phyloP scores from a whole-genome alignment of 2,113 vertebrate species.

The Anarrhichthys ocellatus region DNA sequence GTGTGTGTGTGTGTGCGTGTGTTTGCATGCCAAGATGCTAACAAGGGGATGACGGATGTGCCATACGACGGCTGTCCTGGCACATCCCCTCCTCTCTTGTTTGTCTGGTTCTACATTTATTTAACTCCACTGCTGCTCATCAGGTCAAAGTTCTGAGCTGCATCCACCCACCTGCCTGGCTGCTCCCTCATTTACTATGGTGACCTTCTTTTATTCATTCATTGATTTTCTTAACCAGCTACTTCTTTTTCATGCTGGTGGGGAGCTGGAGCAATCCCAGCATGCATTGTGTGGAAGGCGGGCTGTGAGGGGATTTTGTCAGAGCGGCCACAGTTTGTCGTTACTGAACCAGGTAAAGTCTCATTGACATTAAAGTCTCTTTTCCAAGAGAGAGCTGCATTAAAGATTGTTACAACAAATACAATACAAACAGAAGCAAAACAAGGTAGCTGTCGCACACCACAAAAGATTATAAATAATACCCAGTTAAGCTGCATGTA shows the following conservation, averaged over 20 bases:
- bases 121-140: constrained; percentile 19
- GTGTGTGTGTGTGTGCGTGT: constrained; percentile 16
- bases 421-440: not conserved
- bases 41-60: constrained; percentile 80
- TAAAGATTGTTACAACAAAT: not conserved
- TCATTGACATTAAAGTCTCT: not conserved
- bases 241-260: not conserved
- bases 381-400: not conserved
- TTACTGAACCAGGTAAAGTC: not conserved
- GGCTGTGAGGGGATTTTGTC: not conserved
- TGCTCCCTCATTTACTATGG: not conserved
- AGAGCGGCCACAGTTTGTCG: not conserved
- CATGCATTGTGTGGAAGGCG: constrained; percentile 3
- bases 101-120: constrained; percentile 39
- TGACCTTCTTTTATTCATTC: constrained; percentile 18
- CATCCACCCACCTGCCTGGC: constrained; percentile 25
- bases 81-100: constrained; percentile 43
- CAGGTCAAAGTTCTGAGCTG: constrained; percentile 45
- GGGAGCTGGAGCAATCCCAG: constrained; percentile 26
- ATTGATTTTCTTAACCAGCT: constrained; percentile 42
- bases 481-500: not conserved
- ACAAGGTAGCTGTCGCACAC: not conserved
- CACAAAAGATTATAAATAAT: not conserved
- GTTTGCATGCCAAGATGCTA: constrained; percentile 70
- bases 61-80: constrained; percentile 27